phyloP scores from a whole-genome alignment of 2,113 vertebrate species.

The Zosterops lateralis region DNA sequence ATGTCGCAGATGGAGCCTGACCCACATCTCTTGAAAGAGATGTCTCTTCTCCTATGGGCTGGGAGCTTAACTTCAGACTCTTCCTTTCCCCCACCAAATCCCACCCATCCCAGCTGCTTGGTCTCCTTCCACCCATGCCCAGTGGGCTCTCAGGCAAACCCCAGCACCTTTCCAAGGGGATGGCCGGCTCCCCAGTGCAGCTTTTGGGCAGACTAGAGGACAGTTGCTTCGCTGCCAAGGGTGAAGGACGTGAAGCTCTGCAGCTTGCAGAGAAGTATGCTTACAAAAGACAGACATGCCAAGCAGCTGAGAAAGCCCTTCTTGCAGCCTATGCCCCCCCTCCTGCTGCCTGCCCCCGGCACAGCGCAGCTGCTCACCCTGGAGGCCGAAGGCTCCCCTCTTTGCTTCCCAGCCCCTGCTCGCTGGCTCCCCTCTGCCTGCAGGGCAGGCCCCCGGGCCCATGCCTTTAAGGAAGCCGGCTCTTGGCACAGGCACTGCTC shows the following conservation, averaged over 20 bases:
- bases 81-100: background rate
- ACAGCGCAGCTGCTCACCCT: slow-evolving; percentile 18
- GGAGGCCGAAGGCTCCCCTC: background rate
- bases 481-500: slow-evolving; percentile 44
- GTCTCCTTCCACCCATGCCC: background rate
- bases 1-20: background rate
- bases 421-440: background rate
- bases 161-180: background rate
- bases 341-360: background rate
- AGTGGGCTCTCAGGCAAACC: background rate
- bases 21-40: background rate
- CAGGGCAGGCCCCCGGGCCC: background rate
- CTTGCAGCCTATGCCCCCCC: background rate
- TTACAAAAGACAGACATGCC: background rate
- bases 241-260: background rate
- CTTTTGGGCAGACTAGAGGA: background rate
- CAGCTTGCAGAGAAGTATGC: background rate
- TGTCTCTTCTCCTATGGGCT: background rate
- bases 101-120: background rate
- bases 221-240: background rate
- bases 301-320: background rate
- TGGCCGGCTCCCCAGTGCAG: rapidly evolving
- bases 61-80: background rate
- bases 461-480: slow-evolving; percentile 32
- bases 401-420: background rate